Conservation (phyloP, 2,797 vertebrate genomes). For the Acomys russatus region DNA sequence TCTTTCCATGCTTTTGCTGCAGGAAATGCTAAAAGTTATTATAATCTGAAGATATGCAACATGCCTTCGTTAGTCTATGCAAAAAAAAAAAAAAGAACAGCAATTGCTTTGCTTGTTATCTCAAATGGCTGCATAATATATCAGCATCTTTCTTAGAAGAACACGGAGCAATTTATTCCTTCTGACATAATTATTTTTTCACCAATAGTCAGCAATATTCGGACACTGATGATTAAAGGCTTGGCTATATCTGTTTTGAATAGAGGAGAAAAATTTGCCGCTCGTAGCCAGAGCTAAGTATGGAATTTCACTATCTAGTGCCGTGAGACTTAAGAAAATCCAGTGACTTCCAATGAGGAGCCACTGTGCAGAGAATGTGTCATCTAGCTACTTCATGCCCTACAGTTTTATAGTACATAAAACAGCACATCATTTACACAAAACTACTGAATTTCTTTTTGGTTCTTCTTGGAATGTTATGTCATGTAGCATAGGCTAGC, state of each 20-base stretch:
- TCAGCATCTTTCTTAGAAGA: conserved; percentile 25
- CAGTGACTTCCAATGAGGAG: background rate
- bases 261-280: conserved; percentile 33
- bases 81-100: conserved; percentile 1
- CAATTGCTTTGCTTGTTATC: conserved; percentile 12
- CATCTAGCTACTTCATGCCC: conserved; percentile 2
- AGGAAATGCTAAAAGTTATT: background rate
- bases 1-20: background rate
- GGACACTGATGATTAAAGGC: background rate
- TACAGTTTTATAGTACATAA: background rate
- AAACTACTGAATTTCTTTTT: background rate
- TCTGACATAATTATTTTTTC: background rate
- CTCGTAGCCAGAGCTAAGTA: background rate
- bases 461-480: background rate
- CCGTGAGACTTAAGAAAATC: background rate
- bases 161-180: background rate
- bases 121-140: background rate
- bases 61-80: background rate
- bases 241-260: conserved; percentile 47
- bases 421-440: background rate
- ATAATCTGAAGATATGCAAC: background rate
- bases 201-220: background rate
- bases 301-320: background rate
- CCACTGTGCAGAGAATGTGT: background rate
- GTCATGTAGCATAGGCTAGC: background rate